Conservation (phyloP, 2,113 vertebrate genomes). For the Scartelaos histophorus region DNA sequence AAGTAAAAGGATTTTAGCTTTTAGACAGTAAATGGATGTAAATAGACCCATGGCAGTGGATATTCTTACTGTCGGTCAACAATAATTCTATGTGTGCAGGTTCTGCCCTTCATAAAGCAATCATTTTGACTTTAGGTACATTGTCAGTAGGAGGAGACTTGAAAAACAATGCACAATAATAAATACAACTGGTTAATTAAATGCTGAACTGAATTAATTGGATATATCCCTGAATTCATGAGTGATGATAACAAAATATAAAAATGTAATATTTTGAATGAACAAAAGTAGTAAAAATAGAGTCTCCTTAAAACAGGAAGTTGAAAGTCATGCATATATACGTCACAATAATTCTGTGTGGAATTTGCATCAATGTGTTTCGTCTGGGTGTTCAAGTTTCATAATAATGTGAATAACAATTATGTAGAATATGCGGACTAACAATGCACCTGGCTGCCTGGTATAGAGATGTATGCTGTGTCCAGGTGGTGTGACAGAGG, state of each 20-base stretch:
- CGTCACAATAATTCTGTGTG: too few species aligned
- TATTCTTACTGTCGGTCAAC: constrained; percentile 13
- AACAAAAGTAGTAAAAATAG: too few species aligned
- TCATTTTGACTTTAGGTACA: background rate
- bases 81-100: constrained; percentile 16
- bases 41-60: constrained; percentile 13
- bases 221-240: too few species aligned
- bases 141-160: background rate
- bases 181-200: background rate
- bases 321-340: too few species aligned
- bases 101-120: constrained; percentile 14
- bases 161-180: too few species aligned
- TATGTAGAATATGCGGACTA: constrained; percentile 28
- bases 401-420: background rate
- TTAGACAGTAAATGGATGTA: constrained; percentile 26
- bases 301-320: too few species aligned
- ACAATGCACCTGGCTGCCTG: constrained; percentile 25
- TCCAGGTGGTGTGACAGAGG: constrained; percentile 56
- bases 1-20: constrained; percentile 37
- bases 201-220: background rate
- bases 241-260: too few species aligned
- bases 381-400: background rate
- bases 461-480: constrained; percentile 53
- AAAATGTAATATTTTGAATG: too few species aligned
- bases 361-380: too few species aligned